phyloP scores from a whole-genome alignment of 2,888 invertebrate species.

The Diarsia brunnea region DNA sequence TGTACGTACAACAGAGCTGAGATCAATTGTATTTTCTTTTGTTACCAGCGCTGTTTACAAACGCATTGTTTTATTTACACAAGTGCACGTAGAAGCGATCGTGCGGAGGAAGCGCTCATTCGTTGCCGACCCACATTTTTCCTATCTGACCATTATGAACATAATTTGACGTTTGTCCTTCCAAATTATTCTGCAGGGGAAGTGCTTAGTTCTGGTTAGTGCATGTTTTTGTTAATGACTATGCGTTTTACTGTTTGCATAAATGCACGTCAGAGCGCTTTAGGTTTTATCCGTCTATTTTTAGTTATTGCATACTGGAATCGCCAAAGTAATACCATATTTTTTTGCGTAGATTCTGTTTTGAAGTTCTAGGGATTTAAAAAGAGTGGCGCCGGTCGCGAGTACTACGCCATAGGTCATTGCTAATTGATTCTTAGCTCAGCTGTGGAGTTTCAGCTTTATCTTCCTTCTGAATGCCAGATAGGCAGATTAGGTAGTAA shows the following conservation, averaged over 20 bases:
- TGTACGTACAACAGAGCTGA: not conserved
- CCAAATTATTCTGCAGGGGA: conserved; percentile 35
- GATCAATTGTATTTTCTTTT: conserved; percentile 54
- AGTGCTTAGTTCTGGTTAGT: not conserved
- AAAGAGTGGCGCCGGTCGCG: not conserved
- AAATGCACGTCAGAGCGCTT: not conserved
- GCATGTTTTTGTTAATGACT: not conserved
- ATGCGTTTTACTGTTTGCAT: not conserved
- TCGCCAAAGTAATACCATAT: not conserved
- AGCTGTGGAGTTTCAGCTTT: not conserved
- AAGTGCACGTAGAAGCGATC: conserved; percentile 56
- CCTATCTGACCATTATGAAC: conserved; percentile 21
- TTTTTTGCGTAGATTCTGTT: not conserved
- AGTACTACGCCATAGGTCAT: too few relatives aligned
- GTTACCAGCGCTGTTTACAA: conserved; percentile 49
- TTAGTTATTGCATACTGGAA: not conserved
- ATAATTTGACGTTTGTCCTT: conserved; percentile 46
- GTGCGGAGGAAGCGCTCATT: conserved; percentile 50
- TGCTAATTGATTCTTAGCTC: not conserved
- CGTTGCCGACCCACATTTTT: conserved; percentile 45
- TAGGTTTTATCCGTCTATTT: not conserved
- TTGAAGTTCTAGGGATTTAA: not conserved
- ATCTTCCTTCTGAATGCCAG: not conserved
- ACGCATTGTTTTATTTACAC: conserved; percentile 57
- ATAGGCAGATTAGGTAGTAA: not conserved